These are phyloP conservation scores for Dinothrombium tinctorium DNA, from an alignment of 1,140 invertebrate species.

Conservation along the genomic window DNA sequence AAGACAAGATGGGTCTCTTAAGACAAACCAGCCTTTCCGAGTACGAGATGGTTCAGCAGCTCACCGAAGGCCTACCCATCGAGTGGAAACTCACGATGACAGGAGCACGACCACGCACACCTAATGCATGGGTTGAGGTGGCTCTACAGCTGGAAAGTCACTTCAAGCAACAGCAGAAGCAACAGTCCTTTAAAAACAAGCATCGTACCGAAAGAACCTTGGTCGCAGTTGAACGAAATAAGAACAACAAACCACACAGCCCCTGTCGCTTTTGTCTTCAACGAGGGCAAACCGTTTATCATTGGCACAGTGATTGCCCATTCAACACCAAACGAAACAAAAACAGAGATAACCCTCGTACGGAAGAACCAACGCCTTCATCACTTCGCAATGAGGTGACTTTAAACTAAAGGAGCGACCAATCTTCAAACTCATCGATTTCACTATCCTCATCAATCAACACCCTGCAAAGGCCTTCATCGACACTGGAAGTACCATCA, in stretches of 20 bases:
- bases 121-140: not conserved
- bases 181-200: not conserved
- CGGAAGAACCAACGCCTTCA: too few species aligned
- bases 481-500: not conserved
- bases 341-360: too few species aligned
- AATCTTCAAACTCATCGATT: not conserved
- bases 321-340: too few species aligned
- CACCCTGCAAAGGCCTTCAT: not conserved
- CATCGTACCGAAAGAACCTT: not conserved
- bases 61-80: not conserved
- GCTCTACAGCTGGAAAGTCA: not conserved
- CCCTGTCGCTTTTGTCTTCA: too few species aligned
- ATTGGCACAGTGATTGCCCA: not conserved
- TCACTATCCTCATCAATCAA: not conserved
- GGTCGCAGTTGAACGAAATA: not conserved
- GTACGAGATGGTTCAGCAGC: not conserved
- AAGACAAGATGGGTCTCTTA: not conserved
- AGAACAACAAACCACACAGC: too few species aligned
- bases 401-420: too few species aligned
- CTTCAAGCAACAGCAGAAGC: not conserved
- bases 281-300: not conserved
- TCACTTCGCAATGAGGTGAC: too few species aligned
- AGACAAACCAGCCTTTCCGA: not conserved
- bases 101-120: not conserved
- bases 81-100: not conserved